Base-by-base conservation (phyloP, 2,797 vertebrate genomes). In the Aselliscus stoliczkanus region DNA sequence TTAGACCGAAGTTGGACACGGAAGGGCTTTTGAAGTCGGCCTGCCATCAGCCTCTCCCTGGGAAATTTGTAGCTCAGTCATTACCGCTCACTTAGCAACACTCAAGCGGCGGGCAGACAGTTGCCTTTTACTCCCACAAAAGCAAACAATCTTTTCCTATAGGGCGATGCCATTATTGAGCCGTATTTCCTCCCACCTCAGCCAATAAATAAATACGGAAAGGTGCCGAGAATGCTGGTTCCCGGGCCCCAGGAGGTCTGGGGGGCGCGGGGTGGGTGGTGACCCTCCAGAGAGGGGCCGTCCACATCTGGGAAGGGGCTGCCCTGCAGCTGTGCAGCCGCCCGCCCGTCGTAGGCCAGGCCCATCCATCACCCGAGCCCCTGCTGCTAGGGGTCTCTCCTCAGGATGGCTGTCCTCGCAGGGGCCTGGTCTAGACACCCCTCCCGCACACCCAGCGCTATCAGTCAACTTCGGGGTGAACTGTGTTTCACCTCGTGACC, bases 401-500 rank as follows among this genome's bases (percentile, higher is more conserved):
- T 87, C 90, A 9, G 27, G 98, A 93, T 97, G 98, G 96, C 5
- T 4, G 27, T 37, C 50, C 77, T 42, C 60, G 2, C 13, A 12
- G 34, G 1, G 3, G 86, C n/a, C 92, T 1, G 21, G 93, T 93
- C 5, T 29, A 91, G 97, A 96, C 95, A 5, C 56, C 96, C 96
- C 92, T 94, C 92, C 95, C 1, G 0, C 13, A 0, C 83, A 50
- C 52, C 83, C 81, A 87, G 31, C 14, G 70, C 97, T 54, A 98
- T 98, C 96, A 8, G 97, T 98, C 98, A 98, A 97, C 97, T 95
- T 34, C 95, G 79, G 94, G 86, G 96, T 99, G 99, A 99, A 99
- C 99, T 99, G 98, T 92, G 87, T 77, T 94, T 99, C 98, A 98
- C 99, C 99, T 98, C 96, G 93, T 98, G 98, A 99, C 99, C 99